Conservation (phyloP, 1,140 invertebrate genomes). For the Babylonia areolata region DNA sequence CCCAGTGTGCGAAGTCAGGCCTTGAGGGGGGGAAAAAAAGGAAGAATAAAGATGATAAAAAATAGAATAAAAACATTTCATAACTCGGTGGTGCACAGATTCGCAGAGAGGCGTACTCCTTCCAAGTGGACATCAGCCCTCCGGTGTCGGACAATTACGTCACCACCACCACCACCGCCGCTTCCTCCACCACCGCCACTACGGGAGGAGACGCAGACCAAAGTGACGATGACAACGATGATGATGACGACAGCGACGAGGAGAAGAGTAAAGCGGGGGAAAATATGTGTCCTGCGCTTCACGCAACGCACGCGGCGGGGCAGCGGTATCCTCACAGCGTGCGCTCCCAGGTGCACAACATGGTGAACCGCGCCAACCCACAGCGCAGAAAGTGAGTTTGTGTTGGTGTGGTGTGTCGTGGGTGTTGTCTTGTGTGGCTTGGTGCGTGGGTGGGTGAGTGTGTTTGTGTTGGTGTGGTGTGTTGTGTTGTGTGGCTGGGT, state of each 20-base stretch:
- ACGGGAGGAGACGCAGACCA: not conserved
- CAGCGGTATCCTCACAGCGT: slow-evolving; percentile 77
- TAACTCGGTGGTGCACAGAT: slow-evolving; percentile 47
- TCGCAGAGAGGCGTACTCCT: slow-evolving; percentile 55
- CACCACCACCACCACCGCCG: too few relatives aligned
- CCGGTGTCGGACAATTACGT: slow-evolving; percentile 21
- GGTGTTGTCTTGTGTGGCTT: too few relatives aligned
- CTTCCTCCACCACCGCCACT: too few relatives aligned
- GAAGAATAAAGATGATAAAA: too few relatives aligned
- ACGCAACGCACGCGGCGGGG: slow-evolving; percentile 86
- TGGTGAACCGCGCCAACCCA: slow-evolving; percentile 82
- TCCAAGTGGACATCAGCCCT: slow-evolving; percentile 43
- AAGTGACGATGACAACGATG: not conserved
- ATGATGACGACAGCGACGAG: slow-evolving; percentile 6
- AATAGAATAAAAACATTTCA: too few relatives aligned
- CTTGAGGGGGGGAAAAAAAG: too few relatives aligned
- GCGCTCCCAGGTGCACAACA: slow-evolving; percentile 81
- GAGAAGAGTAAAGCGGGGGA: slow-evolving; percentile 46
- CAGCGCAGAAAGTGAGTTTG: slow-evolving; percentile 14
- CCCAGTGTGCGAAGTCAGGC: too few relatives aligned
- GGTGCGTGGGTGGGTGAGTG: too few relatives aligned
- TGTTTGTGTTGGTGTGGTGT: too few relatives aligned
- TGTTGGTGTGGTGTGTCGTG: slow-evolving; percentile 12
- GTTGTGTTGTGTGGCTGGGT: too few relatives aligned
- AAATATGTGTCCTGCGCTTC: slow-evolving; percentile 87